A percentile compares a stretch with the other conserved stretches of the same genome.
These are phyloP conservation scores for Coenonympha glycerion DNA, from an alignment of 2,888 invertebrate genomes.

Conservation along the genomic window DNA sequence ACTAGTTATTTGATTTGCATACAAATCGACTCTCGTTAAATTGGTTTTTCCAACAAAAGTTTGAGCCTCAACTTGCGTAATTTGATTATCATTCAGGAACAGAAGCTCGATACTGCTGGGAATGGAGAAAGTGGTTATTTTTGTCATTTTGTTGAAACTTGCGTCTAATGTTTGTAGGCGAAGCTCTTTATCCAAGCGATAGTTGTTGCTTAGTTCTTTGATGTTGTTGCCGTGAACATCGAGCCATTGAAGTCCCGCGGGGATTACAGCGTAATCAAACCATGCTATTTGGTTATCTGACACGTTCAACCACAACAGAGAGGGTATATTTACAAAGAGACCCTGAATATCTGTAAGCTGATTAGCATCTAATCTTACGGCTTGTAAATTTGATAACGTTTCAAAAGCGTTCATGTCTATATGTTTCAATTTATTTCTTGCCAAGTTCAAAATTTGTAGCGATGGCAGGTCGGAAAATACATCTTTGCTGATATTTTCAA, in stretches of 20 bases:
- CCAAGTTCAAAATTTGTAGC: conserved; percentile 90
- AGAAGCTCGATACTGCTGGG: conserved; percentile 90
- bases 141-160: conserved; percentile 91
- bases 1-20: conserved; percentile 92
- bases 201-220: conserved; percentile 84
- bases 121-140: conserved; percentile 83
- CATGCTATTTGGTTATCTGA: conserved; percentile 91
- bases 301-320: conserved; percentile 91
- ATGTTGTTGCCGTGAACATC: conserved; percentile 93
- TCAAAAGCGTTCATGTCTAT: conserved; percentile 90
- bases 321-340: conserved; percentile 87
- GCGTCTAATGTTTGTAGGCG: conserved; percentile 89
- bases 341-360: conserved; percentile 87
- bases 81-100: conserved; percentile 92
- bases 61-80: conserved; percentile 89
- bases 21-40: conserved; percentile 92
- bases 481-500: conserved; percentile 86
- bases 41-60: conserved; percentile 92
- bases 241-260: conserved; percentile 88
- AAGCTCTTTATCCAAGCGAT: conserved; percentile 81
- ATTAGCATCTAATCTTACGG: conserved; percentile 91
- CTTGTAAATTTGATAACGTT: conserved; percentile 85
- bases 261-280: conserved; percentile 92
- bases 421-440: conserved; percentile 86
- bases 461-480: conserved; percentile 87